Percentiles rank a stretch among this genome's conserved stretches.
These are phyloP conservation scores for Dicrostonyx torquatus DNA, from an alignment of 2,797 vertebrate genomes.

Conservation along the genomic window DNA sequence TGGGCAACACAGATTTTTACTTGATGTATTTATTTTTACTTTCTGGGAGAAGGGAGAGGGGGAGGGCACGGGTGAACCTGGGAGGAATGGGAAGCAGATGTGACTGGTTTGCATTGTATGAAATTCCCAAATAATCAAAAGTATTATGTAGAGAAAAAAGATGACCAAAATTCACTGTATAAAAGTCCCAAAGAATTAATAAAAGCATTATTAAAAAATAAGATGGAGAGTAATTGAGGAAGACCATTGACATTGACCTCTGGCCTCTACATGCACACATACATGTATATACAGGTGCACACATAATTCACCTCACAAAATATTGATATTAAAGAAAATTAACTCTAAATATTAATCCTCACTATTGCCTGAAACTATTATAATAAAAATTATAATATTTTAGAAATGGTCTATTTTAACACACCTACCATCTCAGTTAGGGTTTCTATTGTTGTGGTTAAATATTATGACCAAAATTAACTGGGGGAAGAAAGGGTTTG, in stretches of 20 bases:
- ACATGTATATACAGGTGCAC: no score
- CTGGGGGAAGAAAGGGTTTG: neutral
- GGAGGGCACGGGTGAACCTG: neutral
- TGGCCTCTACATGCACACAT: neutral
- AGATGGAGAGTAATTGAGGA: neutral
- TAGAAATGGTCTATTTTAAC: neutral
- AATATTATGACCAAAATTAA: neutral
- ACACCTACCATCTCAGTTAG: neutral
- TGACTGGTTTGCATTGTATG: neutral
- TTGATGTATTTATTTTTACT: neutral
- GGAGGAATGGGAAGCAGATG: neutral
- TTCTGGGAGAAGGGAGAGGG: neutral
- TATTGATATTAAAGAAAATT: neutral
- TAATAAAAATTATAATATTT: neutral
- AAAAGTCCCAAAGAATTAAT: neutral
- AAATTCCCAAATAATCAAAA: neutral
- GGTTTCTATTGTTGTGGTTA: neutral
- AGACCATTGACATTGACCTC: neutral
- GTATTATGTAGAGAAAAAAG: neutral
- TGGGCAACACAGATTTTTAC: neutral
- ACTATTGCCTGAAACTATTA: neutral
- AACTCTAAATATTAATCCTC: neutral
- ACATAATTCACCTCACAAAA: neutral
- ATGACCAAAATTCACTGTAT: neutral
- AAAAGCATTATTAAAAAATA: neutral